Conservation (phyloP, 2,797 vertebrate genomes). For the Spea hammondii region DNA sequence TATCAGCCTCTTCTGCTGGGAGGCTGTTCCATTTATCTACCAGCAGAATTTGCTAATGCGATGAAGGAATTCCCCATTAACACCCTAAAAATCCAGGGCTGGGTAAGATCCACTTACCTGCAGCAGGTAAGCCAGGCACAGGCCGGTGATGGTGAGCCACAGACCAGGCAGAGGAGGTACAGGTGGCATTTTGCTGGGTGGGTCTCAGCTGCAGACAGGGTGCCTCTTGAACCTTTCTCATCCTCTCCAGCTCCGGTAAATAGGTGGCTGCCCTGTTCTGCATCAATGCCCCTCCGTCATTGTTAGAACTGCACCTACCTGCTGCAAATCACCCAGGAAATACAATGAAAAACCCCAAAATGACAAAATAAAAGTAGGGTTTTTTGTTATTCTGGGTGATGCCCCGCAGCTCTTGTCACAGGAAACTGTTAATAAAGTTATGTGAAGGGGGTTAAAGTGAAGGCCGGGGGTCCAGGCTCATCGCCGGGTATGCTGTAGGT, state of each 20-base stretch:
- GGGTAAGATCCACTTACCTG: constrained; percentile 18
- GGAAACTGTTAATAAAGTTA: too few species aligned
- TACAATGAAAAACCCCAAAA: too few species aligned
- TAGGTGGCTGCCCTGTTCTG: not conserved
- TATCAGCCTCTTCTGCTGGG: too few species aligned
- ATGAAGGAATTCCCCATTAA: too few species aligned
- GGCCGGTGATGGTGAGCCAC: constrained; percentile 9
- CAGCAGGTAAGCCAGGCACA: constrained; percentile 15
- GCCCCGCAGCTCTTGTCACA: too few species aligned
- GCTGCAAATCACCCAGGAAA: too few species aligned
- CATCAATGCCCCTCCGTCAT: not conserved
- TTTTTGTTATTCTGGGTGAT: not conserved
- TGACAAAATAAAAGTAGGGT: too few species aligned
- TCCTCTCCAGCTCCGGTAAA: accelerated
- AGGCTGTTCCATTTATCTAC: too few species aligned
- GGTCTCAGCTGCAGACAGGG: not conserved
- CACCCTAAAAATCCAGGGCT: too few species aligned
- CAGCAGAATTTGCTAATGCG: too few species aligned
- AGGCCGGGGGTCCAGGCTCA: not conserved
- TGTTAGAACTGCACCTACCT: too few species aligned
- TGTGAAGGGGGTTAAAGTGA: too few species aligned
- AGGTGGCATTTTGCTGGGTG: constrained; percentile 17
- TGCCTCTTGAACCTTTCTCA: not conserved
- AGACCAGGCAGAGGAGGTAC: not conserved
- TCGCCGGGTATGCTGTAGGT: not conserved